Evolutionary conservation across 2,797 vertebrate genomes (phyloP).

Genomic region (Crocidura indochinensis): DNA sequence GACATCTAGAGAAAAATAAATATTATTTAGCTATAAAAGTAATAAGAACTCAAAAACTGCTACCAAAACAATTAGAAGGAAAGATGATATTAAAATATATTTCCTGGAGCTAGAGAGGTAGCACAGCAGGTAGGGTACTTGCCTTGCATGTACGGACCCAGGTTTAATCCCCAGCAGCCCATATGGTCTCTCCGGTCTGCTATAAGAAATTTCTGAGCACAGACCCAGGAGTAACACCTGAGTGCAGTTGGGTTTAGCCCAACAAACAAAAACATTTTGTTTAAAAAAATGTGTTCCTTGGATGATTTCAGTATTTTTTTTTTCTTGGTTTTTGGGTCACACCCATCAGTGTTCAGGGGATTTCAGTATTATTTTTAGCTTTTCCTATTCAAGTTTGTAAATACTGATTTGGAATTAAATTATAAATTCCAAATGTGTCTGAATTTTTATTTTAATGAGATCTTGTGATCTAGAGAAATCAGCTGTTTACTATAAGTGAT

Average conservation of each 20-base stretch:
- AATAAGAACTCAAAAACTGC: conserved; percentile 50
- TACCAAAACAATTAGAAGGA: not conserved
- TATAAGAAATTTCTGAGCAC: no score
- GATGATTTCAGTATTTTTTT: conserved; percentile 24
- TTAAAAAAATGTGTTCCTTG: not conserved
- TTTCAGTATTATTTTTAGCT: conserved; percentile 20
- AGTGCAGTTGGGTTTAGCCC: no score
- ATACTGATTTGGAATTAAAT: conserved; percentile 63
- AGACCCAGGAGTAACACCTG: no score
- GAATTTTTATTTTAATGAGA: conserved; percentile 51
- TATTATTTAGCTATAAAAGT: conserved; percentile 55
- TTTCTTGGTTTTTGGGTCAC: no score
- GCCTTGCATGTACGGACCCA: no score
- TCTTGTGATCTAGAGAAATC: not conserved
- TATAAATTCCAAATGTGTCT: conserved; percentile 28
- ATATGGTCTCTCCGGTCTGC: no score
- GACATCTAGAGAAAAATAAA: conserved; percentile 56
- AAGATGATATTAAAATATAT: conserved; percentile 34
- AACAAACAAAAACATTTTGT: no score
- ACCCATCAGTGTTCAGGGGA: no score
- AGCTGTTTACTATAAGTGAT: not conserved
- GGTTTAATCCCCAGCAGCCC: no score
- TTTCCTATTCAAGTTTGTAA: conserved; percentile 45
- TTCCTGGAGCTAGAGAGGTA: no score
- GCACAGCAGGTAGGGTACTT: no score